Base-by-base conservation (phyloP, 1,140 invertebrate species). In the Calliphora vicina region DNA sequence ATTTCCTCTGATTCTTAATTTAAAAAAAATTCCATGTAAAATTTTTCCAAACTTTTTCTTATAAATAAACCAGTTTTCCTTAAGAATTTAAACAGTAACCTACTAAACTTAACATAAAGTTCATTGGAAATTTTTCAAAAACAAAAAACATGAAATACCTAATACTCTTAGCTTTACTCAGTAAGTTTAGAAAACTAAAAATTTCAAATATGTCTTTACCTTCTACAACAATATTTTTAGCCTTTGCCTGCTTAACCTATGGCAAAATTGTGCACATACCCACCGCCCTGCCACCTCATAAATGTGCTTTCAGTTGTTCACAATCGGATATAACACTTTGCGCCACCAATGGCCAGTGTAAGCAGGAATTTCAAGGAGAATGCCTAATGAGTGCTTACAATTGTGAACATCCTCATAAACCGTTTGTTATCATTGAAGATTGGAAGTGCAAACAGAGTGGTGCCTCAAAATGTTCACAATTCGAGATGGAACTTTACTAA, bases 371-470 rank as follows among this genome's bases (percentile, higher is more conserved):
- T 78, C 84, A 84, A 27, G 87, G 87, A 1, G 82, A 74, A 50
- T 88, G 87, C 78, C 84, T 84, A 50, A 87, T 88, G 86, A 10
- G 84, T 15, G 84, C 87, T 50, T 87, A 88, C 84, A 88, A 88
- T 29, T 88, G 87, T n/a, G 86, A 86, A 20, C 85, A 88, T 86
- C 87, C 87, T 2, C 86, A 87, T 72, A 88, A 88, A 71, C 84
- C 81, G 26, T 88, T 88, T 73, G 81, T 83, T 0, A 73, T 83
- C 3, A 85, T 88, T 6, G 86, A 87, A 13, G 86, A 88, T 80
- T 86, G 85, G 50, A 85, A 85, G 5, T 88, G 87, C 35, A 74
- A 82, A 23, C 45, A 84, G 67, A 83, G 81, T 4, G 84, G 87
- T 76, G 67, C 86, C 20, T 86, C 87, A 12, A 83, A 87, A 10